Evolutionary conservation across 1,140 invertebrate genomes (phyloP), one percentile per base, ranked within the genome.

Genomic region (Schlechtendalia chinensis): DNA sequence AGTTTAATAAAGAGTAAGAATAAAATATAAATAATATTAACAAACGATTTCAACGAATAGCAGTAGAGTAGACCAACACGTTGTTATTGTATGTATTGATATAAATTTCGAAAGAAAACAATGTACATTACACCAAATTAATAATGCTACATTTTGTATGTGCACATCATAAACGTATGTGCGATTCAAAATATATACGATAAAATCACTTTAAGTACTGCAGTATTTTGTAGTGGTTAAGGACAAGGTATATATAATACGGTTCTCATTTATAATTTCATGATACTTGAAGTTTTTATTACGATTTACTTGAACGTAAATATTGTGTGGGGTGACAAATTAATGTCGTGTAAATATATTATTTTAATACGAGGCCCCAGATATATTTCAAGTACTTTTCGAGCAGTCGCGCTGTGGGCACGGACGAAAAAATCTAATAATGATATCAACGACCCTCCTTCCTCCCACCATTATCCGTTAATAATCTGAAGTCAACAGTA

Each of bases 381-480:
- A 67, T 67, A n/a, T 39, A 39, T 39, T 65, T 65, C 27, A 27
- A 65, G 61, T 32, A 32, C 27, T 65, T 65, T 39, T 67, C 19
- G 63, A 67, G 32, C 17, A 67, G 63, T 67, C 39, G 19, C 11
- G 32, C 27, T 24, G 61, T 32, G 29, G 17, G 19, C 11, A 39
- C n/a, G 27, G 19, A 67, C 63, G 63, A 17, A 67, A 67, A 67
- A 67, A 67, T 67, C 19, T 67, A 67, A 67, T 67, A 67, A 67
- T 39, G 63, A 14, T 39, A 39, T 39, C 39, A 67, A 39, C n/a
- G 32, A 67, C 27, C 61, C 8, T 29, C 63, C 63, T 32, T 39
- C n/a, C 63, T n/a, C 29, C 32, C 32, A 67, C 29, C 47, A 45
- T 39, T 39, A 14, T 67, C 11, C 32, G 63, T 67, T 67, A 67